These are phyloP conservation scores for Macrocentrus cingulum DNA, from an alignment of 1,140 invertebrate genomes.

Conservation along the genomic window DNA sequence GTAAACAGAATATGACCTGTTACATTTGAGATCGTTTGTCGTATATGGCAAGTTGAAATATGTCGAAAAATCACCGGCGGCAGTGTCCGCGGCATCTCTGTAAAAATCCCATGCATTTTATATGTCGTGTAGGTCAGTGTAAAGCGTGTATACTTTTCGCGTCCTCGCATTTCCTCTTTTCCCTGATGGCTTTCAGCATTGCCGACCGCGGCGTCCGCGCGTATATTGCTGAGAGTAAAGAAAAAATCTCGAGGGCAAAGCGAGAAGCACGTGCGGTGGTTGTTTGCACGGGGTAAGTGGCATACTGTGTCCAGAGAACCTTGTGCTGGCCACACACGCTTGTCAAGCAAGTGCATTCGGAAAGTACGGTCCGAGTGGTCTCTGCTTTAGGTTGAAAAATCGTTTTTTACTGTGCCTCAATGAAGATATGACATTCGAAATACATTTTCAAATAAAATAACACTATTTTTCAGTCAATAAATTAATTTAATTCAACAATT, in stretches of 20 bases:
- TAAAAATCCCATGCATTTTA: constrained; percentile 58
- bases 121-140: constrained; percentile 50
- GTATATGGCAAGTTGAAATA: constrained; percentile 36
- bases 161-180: constrained; percentile 34
- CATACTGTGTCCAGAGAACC: constrained; percentile 40
- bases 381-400: not conserved
- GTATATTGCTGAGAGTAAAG: not conserved
- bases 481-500: too few species aligned
- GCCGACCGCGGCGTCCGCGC: not conserved
- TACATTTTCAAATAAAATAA: too few species aligned
- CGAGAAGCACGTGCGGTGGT: constrained; percentile 25
- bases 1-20: too few species aligned
- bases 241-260: constrained; percentile 7
- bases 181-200: constrained; percentile 15
- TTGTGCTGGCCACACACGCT: not conserved
- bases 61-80: constrained; percentile 42
- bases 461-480: too few species aligned
- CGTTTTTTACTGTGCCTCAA: too few species aligned
- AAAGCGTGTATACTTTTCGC: constrained; percentile 30
- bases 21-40: not conserved
- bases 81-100: constrained; percentile 38
- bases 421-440: too few species aligned
- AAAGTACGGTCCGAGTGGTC: not conserved
- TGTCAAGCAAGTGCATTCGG: not conserved
- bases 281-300: constrained; percentile 55